Conservation (phyloP, 2,113 vertebrate species). For the Dissostichus mawsoni region DNA sequence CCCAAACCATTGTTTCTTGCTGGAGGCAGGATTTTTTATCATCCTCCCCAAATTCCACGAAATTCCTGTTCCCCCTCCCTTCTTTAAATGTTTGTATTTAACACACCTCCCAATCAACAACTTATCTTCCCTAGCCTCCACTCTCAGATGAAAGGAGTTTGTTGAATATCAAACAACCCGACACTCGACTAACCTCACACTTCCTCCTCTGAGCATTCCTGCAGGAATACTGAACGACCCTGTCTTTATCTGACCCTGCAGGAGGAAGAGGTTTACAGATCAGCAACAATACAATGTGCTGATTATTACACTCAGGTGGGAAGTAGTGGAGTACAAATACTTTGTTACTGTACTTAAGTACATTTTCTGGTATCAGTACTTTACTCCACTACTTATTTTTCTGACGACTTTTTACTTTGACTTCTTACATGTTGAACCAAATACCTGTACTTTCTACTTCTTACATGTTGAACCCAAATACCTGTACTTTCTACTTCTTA, state of each 20-base stretch:
- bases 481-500: too few relatives aligned
- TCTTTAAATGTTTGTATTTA: not conserved
- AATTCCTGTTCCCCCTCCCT: not conserved
- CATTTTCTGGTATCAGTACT: too few relatives aligned
- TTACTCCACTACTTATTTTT: too few relatives aligned
- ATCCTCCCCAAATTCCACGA: not conserved
- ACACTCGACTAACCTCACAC: constrained; percentile 5
- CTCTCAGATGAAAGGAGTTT: constrained; percentile 36
- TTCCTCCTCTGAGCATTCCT: constrained; percentile 6
- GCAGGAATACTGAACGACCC: too few relatives aligned
- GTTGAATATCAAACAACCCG: constrained; percentile 43
- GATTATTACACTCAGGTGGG: too few relatives aligned
- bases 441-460: too few relatives aligned
- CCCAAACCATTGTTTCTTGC: not conserved
- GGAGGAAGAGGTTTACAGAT: not conserved
- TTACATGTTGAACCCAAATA: too few relatives aligned
- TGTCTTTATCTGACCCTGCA: too few relatives aligned
- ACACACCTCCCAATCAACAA: constrained; percentile 7
- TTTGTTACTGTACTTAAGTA: too few relatives aligned
- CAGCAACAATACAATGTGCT: not conserved
- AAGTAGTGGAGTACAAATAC: too few relatives aligned
- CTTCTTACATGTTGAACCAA: too few relatives aligned
- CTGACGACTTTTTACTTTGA: too few relatives aligned
- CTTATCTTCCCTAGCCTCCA: constrained; percentile 35
- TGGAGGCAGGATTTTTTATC: not conserved